These are phyloP conservation scores for Dicaeum eximium DNA, from an alignment of 2,113 vertebrate species.

Conservation along the genomic window DNA sequence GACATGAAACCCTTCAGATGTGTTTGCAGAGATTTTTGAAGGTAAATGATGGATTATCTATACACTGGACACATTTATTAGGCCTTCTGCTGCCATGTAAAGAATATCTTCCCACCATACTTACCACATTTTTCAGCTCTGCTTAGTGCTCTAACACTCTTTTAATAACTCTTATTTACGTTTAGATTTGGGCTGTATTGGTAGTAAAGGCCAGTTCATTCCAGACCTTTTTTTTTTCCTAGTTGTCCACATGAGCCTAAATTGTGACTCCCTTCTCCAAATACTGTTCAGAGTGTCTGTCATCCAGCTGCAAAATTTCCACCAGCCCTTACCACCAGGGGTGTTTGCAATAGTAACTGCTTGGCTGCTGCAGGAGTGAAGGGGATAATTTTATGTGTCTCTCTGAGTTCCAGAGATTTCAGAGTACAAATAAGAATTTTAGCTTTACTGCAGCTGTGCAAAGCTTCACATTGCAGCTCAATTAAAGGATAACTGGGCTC, in stretches of 20 bases:
- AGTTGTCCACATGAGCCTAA: not conserved
- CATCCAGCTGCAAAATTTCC: not conserved
- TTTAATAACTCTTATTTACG: not conserved
- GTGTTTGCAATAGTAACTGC: not conserved
- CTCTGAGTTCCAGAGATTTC: not conserved
- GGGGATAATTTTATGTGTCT: not conserved
- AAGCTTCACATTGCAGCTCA: not conserved
- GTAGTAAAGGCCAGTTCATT: not conserved
- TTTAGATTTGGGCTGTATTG: not conserved
- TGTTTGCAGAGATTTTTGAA: not conserved
- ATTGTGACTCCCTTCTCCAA: not conserved
- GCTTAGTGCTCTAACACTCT: not conserved
- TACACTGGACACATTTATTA: not conserved
- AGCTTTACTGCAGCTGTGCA: not conserved
- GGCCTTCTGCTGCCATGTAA: not conserved
- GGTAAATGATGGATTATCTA: not conserved
- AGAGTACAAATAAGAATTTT: not conserved
- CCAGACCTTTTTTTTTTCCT: not conserved
- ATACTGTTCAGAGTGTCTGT: not conserved
- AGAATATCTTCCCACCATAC: not conserved
- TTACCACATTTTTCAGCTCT: not conserved
- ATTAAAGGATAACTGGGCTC: not conserved
- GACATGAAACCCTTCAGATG: not conserved
- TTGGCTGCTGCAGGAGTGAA: not conserved
- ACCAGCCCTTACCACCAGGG: not conserved